Evolutionary conservation across 2,888 invertebrate species (phyloP).

Genomic region (Drosophila kanekoi): DNA sequence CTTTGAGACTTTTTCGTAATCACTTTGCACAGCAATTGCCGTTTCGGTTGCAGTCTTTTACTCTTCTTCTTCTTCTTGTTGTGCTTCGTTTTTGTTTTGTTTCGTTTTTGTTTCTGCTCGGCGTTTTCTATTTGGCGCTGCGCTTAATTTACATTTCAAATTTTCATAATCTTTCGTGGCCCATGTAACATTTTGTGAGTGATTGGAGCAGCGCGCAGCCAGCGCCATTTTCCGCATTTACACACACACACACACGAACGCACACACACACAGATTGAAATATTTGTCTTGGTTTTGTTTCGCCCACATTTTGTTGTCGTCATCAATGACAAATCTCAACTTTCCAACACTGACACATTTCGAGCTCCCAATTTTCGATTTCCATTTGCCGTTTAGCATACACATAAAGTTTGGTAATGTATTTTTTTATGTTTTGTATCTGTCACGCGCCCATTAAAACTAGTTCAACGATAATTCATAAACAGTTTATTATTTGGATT

Average conservation of each 20-base stretch:
- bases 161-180: constrained; percentile 68
- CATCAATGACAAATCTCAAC: constrained; percentile 34
- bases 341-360: constrained; percentile 35
- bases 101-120: constrained; percentile 16
- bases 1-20: constrained; percentile 71
- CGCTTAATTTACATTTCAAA: constrained; percentile 73
- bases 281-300: background rate
- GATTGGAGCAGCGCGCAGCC: constrained; percentile 52
- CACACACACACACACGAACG: constrained; percentile 29
- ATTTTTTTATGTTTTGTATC: constrained; percentile 11
- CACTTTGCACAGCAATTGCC: constrained; percentile 75
- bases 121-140: constrained; percentile 16
- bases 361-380: constrained; percentile 15
- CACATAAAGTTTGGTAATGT: constrained; percentile 17
- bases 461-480: constrained; percentile 73
- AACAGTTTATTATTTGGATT: constrained; percentile 32
- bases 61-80: constrained; percentile 2
- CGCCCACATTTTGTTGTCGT: constrained; percentile 20
- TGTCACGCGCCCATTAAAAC: constrained; percentile 56
- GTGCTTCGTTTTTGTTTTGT: background rate
- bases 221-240: constrained; percentile 70
- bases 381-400: constrained; percentile 33
- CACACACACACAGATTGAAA: constrained; percentile 24
- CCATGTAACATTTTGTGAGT: constrained; percentile 67
- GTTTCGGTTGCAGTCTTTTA: constrained; percentile 55